Conservation (phyloP, 2,797 vertebrate species). For the Thamnophis elegans region DNA sequence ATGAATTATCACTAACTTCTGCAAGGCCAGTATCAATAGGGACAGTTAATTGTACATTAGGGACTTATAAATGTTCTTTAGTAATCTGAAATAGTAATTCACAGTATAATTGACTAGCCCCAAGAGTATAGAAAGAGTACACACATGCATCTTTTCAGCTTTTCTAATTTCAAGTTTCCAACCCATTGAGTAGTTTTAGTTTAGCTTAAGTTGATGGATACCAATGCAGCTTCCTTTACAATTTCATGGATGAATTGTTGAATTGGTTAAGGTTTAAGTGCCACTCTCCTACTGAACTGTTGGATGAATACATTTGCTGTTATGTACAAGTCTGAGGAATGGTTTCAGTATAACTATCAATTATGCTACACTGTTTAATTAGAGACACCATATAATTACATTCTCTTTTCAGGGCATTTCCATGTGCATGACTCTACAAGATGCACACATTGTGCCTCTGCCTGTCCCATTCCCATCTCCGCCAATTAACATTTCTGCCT, state of each 20-base stretch:
- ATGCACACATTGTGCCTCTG: not conserved
- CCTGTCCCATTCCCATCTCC: not conserved
- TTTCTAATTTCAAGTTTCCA: not conserved
- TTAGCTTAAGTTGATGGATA: slow-evolving; percentile 25
- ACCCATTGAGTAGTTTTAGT: not conserved
- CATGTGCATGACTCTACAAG: slow-evolving; percentile 15
- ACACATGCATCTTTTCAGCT: slow-evolving; percentile 3
- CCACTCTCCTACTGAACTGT: slow-evolving; percentile 23
- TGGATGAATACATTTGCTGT: slow-evolving; percentile 27
- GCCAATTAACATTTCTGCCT: slow-evolving; percentile 18
- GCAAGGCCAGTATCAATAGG: slow-evolving; percentile 14
- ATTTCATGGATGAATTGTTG: slow-evolving; percentile 13
- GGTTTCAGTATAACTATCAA: slow-evolving; percentile 35
- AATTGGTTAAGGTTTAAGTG: slow-evolving; percentile 26
- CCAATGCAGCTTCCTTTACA: not conserved
- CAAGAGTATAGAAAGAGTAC: slow-evolving; percentile 15
- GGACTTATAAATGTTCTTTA: slow-evolving; percentile 18
- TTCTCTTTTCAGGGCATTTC: slow-evolving; percentile 26
- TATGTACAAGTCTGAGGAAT: slow-evolving; percentile 31
- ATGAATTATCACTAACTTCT: slow-evolving; percentile 25
- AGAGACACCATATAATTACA: slow-evolving; percentile 32
- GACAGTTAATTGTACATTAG: not conserved
- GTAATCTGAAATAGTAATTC: slow-evolving; percentile 27
- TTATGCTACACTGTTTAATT: slow-evolving; percentile 35
- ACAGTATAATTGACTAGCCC: slow-evolving; percentile 14